Evolutionary conservation across 2,888 invertebrate genomes (phyloP), one percentile per base, ranked within the genome.

Genomic region (Cataglyphis rosenhaueri): DNA sequence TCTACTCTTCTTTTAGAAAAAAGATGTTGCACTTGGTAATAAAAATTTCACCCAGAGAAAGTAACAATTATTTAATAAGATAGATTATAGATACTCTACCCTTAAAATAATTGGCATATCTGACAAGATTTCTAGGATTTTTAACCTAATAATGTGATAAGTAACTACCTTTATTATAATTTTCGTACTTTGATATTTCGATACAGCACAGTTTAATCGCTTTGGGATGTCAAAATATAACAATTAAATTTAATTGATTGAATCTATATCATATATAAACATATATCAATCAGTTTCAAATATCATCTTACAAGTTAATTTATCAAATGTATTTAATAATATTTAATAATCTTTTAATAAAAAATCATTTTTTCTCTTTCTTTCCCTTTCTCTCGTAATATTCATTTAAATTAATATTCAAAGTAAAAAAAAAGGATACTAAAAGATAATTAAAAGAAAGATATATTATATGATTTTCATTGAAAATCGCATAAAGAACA

Each of bases 201-300:
- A n/a, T 48, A 44, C 4, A 44, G 15, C 44, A 44, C 44, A 0
- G 44, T 18, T n/a, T 1, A n/a, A n/a, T 48, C 48, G 1, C 18
- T 48, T 48, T 6, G 18, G 8, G 4, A 48, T 48, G 6, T 41
- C 18, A 21, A 65, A 2, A 52, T 75, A 25, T 0, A 12, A 12
- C 18, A n/a, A 68, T 76, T 2, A 9, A 76, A 38, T 75, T 35
- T 32, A 18, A 64, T 75, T 35, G 18, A 48, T 21, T 15, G 15
- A 62, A 62, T 21, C 21, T 21, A 21, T 21, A 21, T 21, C 21
- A 35, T 76, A 25, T 38, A 25, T 1, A 18, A 12, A 12, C n/a
- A 32, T 41, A 21, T 57, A 21, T 29, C 3, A 25, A 65, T 21
- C 38, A 76, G 25, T 52, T 38, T 35, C 29, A 29, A 38, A 29